Base-by-base conservation (phyloP, 2,797 vertebrate genomes). In the Argyrosomus regius region DNA sequence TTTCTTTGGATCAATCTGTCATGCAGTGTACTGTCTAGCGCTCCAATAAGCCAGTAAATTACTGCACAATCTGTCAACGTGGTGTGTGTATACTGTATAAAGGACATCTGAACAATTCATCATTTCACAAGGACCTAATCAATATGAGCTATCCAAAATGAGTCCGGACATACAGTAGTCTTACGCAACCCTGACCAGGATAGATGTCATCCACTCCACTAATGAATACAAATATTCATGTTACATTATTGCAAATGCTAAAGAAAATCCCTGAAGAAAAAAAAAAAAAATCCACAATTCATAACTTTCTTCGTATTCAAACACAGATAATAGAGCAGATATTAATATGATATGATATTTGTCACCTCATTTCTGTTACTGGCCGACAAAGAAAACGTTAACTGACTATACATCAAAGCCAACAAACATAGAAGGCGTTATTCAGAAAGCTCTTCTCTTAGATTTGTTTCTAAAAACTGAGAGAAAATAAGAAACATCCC, bases 21-120 rank as follows among this genome's bases (percentile, higher is more conserved):
- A 18, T 0, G 22, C 43, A 20, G 3, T 35, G 31, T 59, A 31
- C 20, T 64, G 31, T 56, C 6, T 75, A 16, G n/a, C 9, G 45
- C 45, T 52, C 28, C 41, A 74, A 14, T 52, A n/a, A 59, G 48
- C 24, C 50, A 41, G n/a, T n/a, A 63, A 72, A 64, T 54, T 57
- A 58, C 31, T 11, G 26, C 54, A 49, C 10, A 54, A 59, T 41
- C 31, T 61, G 52, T 24, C 31, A 20, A 43, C 63, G 46, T 9
- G 8, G 18, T 65, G 9, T 65, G 7, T 20, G 20, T 14, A n/a
- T 13, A 41, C 3, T 46, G 6, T 53, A 16, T 14, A 48, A 3
- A 41, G 52, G 45, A 61, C 49, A 63, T 12, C 43, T 52, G 41
- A n/a, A 60, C 56, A 57, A 26, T 39, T 39, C 8, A 39, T 9